phyloP scores from a whole-genome alignment of 2,113 vertebrate species.

The Xenopus borealis region DNA sequence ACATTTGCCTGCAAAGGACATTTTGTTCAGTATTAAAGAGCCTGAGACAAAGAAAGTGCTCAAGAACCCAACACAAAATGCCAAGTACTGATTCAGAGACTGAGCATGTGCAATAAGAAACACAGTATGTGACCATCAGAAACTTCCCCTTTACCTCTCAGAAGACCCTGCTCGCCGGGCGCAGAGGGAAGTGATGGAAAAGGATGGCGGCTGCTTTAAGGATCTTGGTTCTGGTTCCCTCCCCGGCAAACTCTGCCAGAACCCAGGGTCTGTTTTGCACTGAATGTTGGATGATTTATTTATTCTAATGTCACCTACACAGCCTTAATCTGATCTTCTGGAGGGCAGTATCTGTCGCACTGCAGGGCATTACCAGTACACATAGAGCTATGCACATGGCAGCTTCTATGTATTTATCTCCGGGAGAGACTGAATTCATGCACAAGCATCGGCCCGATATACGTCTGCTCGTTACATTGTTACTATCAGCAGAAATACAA shows the following conservation, averaged over 20 bases:
- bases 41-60: neutral
- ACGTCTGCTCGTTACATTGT: neutral
- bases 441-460: neutral
- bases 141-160: neutral
- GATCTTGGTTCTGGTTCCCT: slow-evolving; percentile 16
- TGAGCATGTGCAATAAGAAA: neutral
- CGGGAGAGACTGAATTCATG: slow-evolving; percentile 13
- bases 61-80: neutral
- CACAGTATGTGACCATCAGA: neutral
- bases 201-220: neutral
- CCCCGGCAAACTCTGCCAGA: slow-evolving; percentile 1
- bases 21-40: too few relatives aligned
- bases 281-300: slow-evolving; percentile 25
- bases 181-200: neutral
- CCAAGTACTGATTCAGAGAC: slow-evolving; percentile 5
- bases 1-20: too few relatives aligned
- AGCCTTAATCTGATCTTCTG: slow-evolving; percentile 33
- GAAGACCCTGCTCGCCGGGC: slow-evolving; percentile 17
- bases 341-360: neutral
- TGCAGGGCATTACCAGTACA: slow-evolving; percentile 19
- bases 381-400: neutral
- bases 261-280: slow-evolving; percentile 7
- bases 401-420: neutral
- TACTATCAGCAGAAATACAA: neutral
- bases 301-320: slow-evolving; percentile 24